These are phyloP conservation scores for Trematomus bernacchii DNA, from an alignment of 2,797 vertebrate species.

Conservation along the genomic window DNA sequence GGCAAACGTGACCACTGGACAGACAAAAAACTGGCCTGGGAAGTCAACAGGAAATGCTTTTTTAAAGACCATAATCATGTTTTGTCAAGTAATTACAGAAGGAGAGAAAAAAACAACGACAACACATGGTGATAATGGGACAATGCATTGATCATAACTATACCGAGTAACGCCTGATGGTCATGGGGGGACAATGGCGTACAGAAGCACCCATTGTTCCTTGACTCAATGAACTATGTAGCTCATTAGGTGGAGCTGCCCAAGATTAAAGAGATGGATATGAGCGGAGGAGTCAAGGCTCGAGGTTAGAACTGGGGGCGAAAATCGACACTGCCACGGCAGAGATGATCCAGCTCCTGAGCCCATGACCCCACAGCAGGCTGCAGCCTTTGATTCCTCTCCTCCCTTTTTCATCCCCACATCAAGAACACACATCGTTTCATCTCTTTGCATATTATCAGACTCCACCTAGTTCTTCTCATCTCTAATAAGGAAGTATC, in stretches of 20 bases:
- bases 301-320: slow-evolving; percentile 78
- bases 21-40: slow-evolving; percentile 63
- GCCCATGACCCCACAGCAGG: slow-evolving; percentile 94
- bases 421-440: slow-evolving; percentile 90
- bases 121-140: slow-evolving; percentile 65
- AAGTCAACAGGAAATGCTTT: slow-evolving; percentile 79
- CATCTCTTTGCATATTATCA: slow-evolving; percentile 93
- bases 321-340: slow-evolving; percentile 92
- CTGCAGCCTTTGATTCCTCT: slow-evolving; percentile 93
- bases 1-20: slow-evolving; percentile 75
- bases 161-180: slow-evolving; percentile 51
- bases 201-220: slow-evolving; percentile 87
- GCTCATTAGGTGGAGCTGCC: slow-evolving; percentile 90
- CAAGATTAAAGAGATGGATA: slow-evolving; percentile 83
- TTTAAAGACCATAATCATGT: slow-evolving; percentile 75
- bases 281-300: slow-evolving; percentile 77
- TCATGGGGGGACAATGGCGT: slow-evolving; percentile 67
- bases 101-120: slow-evolving; percentile 40
- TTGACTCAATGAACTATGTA: slow-evolving; percentile 91
- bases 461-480: slow-evolving; percentile 86
- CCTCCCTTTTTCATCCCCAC: slow-evolving; percentile 87
- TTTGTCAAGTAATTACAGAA: slow-evolving; percentile 80
- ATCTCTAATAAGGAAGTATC: slow-evolving; percentile 89
- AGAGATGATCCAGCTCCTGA: slow-evolving; percentile 89
- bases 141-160: slow-evolving; percentile 58